Conservation (phyloP, 2,113 vertebrate species). For the Cercopithecus mona region DNA sequence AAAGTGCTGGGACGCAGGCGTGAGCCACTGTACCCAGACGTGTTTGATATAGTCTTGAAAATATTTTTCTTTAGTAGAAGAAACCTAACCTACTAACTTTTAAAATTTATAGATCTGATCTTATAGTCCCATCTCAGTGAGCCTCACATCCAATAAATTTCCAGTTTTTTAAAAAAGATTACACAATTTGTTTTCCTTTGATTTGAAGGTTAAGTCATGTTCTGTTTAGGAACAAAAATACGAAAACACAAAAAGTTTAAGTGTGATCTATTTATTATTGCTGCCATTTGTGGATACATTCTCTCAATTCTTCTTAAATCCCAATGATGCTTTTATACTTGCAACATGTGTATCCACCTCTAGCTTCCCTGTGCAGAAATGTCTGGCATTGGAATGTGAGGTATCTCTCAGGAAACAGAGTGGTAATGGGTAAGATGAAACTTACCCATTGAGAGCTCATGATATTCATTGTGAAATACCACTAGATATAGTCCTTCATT, state of each 20-base stretch:
- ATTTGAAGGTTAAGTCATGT: neutral
- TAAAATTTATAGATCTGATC: neutral
- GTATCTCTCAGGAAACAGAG: neutral
- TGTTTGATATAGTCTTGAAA: neutral
- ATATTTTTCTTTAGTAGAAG: slow-evolving; percentile 6
- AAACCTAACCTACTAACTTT: neutral
- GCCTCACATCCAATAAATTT: neutral
- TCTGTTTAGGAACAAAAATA: slow-evolving; percentile 13
- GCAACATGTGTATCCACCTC: accelerated
- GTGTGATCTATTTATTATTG: slow-evolving; percentile 48
- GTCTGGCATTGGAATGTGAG: neutral
- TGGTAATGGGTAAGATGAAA: neutral
- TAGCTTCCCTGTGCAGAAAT: neutral
- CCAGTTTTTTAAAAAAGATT: neutral
- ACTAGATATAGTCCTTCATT: neutral
- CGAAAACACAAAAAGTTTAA: slow-evolving; percentile 27
- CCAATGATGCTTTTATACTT: neutral
- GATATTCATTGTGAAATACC: neutral
- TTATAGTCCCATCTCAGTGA: neutral
- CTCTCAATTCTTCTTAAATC: neutral
- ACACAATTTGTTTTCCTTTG: slow-evolving; percentile 23
- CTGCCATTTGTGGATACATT: neutral
- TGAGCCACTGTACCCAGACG: no score
- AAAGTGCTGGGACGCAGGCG: no score
- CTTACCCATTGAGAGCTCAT: neutral